Evolutionary conservation across 2,888 invertebrate species (phyloP), one percentile per base, ranked within the genome.

Genomic region (Ectemnius continuus): DNA sequence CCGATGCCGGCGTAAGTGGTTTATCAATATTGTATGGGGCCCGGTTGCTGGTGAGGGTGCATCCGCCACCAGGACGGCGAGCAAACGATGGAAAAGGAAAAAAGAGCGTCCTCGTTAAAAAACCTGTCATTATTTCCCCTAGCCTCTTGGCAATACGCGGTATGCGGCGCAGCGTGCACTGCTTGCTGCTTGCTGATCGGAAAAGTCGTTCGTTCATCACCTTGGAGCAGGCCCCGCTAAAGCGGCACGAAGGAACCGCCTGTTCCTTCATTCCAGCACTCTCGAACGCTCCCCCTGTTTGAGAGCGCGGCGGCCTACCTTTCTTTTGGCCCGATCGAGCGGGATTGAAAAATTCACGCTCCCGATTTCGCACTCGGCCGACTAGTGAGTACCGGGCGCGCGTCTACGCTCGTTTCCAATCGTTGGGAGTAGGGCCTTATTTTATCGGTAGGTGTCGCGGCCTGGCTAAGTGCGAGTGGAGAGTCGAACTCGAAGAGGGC

Each of bases 11-110:
- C 8, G 6, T 36, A 36, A 36, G 36, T 36, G 36, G 77, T 84
- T 81, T 84, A 84, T 83, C 84, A 79, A 81, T 79, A 81, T 82
- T 83, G 79, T 75, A 81, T 79, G 81, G 73, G 5, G 11, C 36
- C 76, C 79, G 76, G 78, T 81, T 79, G 76, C 75, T 11, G 5
- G 71, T 81, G 71, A 70, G 70, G 77, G 78, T 70, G 78, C 36
- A 36, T 11, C 36, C 36, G 36, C 36, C 36, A 36, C 66, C 52
- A 68, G 70, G 62, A 65, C 73, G 68, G 52, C 52, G 16, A 52
- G 52, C 52, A 59, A 73, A 45, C 73, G 62, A 59, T 62, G 65
- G 63, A 67, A 70, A 65, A 28, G 61, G 64, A 71, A 76, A 70
- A 72, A 70, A 23, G 47, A 36, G 71, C 69, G 70, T 71, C 76